phyloP scores from a whole-genome alignment of 2,888 invertebrate genomes.

The Acronicta psi region DNA sequence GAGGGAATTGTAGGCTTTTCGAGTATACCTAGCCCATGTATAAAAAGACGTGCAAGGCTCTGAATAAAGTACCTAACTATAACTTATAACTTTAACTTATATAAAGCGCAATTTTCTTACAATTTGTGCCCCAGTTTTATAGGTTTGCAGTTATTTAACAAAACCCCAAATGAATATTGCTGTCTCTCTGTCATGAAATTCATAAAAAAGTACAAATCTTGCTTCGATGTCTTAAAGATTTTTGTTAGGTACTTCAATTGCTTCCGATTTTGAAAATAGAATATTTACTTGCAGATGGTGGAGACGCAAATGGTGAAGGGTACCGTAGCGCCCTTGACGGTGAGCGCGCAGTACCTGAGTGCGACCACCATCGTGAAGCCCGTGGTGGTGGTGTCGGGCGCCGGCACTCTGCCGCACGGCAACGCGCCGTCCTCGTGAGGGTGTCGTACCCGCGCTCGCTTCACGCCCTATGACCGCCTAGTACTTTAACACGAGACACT shows the following conservation, averaged over 20 bases:
- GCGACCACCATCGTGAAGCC: slow-evolving; percentile 91
- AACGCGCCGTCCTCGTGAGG: slow-evolving; percentile 54
- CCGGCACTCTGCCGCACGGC: slow-evolving; percentile 54
- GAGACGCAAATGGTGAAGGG: slow-evolving; percentile 89
- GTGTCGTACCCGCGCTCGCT: slow-evolving; percentile 26
- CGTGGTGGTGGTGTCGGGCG: slow-evolving; percentile 90
- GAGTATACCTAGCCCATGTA: too few relatives aligned
- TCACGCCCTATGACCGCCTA: slow-evolving; percentile 33
- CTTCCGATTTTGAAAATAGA: background rate
- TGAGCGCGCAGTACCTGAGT: slow-evolving; percentile 91
- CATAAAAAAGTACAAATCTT: too few relatives aligned
- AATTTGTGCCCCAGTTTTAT: background rate
- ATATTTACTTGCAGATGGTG: slow-evolving; percentile 72
- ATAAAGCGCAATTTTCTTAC: too few relatives aligned
- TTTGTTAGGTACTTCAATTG: too few relatives aligned
- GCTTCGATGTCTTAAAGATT: too few relatives aligned
- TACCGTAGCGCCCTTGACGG: slow-evolving; percentile 89
- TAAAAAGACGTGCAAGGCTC: too few relatives aligned
- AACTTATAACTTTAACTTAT: too few relatives aligned
- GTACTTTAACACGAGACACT: slow-evolving; percentile 22
- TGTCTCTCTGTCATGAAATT: background rate
- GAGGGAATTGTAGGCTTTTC: too few relatives aligned
- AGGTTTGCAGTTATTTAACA: slow-evolving; percentile 43
- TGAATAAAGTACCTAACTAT: too few relatives aligned
- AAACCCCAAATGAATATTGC: slow-evolving; percentile 2